phyloP scores from a whole-genome alignment of 1,140 invertebrate genomes.

The Leptinotarsa lineolata region DNA sequence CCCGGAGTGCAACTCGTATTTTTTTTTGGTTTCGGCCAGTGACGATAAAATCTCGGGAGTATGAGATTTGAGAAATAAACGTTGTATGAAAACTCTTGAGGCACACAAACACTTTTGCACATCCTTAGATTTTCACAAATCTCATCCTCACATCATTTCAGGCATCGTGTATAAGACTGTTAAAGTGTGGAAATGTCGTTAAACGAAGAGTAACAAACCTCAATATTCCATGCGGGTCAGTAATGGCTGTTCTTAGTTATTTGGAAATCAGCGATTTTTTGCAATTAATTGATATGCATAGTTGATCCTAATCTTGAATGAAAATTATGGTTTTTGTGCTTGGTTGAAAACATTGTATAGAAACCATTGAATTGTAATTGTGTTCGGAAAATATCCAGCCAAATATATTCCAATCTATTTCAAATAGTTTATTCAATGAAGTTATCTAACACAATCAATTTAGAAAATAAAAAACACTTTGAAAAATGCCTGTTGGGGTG shows the following conservation, averaged over 20 bases:
- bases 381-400: neutral
- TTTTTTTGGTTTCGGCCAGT: constrained; percentile 92
- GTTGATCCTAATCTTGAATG: constrained; percentile 25
- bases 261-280: constrained; percentile 9
- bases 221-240: constrained; percentile 32
- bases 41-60: constrained; percentile 97
- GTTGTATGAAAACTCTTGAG: constrained; percentile 94
- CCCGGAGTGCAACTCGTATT: no score
- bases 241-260: constrained; percentile 21
- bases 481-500: no score
- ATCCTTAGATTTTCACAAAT: constrained; percentile 96
- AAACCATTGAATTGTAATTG: no score
- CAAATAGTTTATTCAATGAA: constrained; percentile 33
- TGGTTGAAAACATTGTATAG: neutral
- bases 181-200: constrained; percentile 99
- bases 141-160: constrained; percentile 92
- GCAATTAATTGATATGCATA: constrained; percentile 23
- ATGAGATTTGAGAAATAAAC: constrained; percentile 95
- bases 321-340: constrained; percentile 20
- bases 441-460: constrained; percentile 34
- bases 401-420: constrained; percentile 25
- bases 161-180: constrained; percentile 98
- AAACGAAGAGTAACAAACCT: constrained; percentile 53
- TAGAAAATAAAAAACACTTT: constrained; percentile 39
- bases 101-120: constrained; percentile 98